Evolutionary conservation across 2,888 invertebrate genomes (phyloP).

Genomic region (Byasa hedistus): DNA sequence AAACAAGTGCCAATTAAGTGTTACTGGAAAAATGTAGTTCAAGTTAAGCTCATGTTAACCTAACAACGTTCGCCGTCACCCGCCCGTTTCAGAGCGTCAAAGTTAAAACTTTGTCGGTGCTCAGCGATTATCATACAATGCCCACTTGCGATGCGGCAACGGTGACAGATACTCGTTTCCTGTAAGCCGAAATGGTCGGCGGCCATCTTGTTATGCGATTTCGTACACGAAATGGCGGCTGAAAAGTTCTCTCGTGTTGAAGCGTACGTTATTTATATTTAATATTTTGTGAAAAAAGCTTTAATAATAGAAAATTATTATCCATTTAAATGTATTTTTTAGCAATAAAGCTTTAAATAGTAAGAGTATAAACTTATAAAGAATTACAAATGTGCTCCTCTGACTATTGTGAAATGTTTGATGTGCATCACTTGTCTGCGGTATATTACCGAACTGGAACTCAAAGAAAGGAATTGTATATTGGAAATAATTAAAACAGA

Average conservation of each 20-base stretch:
- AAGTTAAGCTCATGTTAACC: constrained; percentile 10
- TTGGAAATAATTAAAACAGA: no score
- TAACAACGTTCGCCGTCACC: constrained; percentile 31
- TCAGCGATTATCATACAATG: constrained; percentile 75
- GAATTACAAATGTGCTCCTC: no score
- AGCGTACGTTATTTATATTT: not conserved
- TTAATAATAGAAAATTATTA: no score
- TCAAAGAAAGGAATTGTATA: no score
- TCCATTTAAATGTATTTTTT: no score
- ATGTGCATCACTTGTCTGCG: no score
- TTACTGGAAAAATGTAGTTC: constrained; percentile 23
- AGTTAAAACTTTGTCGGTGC: constrained; percentile 71
- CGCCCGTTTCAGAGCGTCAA: constrained; percentile 57
- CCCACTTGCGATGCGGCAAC: constrained; percentile 71
- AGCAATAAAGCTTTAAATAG: no score
- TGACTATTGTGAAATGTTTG: no score
- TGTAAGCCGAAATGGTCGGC: constrained; percentile 67
- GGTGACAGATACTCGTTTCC: constrained; percentile 78
- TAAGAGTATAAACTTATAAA: no score
- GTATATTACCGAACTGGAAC: no score
- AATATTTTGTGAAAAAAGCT: no score
- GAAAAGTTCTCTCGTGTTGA: constrained; percentile 5
- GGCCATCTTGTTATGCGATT: constrained; percentile 69
- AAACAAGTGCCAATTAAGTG: constrained; percentile 25
- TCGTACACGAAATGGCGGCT: constrained; percentile 62